Evolutionary conservation across 1,140 invertebrate species (phyloP), one percentile per base, ranked within the genome.

Genomic region (Aphaenogaster rudis): DNA sequence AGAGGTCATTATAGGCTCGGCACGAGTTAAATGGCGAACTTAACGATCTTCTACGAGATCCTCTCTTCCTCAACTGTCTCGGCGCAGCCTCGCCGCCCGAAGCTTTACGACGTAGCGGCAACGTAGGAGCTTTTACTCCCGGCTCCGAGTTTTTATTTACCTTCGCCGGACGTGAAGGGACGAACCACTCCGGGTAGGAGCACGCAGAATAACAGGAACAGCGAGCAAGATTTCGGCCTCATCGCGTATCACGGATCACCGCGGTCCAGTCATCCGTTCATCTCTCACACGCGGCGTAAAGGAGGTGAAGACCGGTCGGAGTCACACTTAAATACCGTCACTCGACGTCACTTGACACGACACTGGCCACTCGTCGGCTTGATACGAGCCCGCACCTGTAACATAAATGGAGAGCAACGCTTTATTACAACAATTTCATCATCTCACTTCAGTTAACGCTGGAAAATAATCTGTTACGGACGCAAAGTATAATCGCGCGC

Each of bases 141-240:
- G 76, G 57, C 21, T 52, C 33, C 15, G 15, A 72, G 13, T 36
- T 48, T 82, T 63, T 15, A 88, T 93, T 94, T 91, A 95, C 94
- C 94, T 94, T 95, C 94, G 91, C 94, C 93, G 86, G 94, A 94
- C 74, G 94, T 92, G 92, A 94, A 95, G 87, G 94, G 92, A 76
- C 92, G 93, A 48, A 93, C 94, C 86, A 92, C 88, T 77, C 89
- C 91, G 48, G 92, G 92, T 87, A 95, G 88, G 74, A 93, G 88
- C 77, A 94, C 90, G 91, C 91, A 94, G 87, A 94, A 93, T 74
- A 93, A 86, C 91, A 95, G 88, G 88, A 94, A 92, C 88, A 94
- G 90, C 89, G 90, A 92, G 88, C 93, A 94, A 93, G 93, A 93
- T 94, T 94, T 94, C 92, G 91, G 93, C 93, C 93, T 95, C 94